phyloP scores from a whole-genome alignment of 2,888 invertebrate species.

The Cephus rjabovi region DNA sequence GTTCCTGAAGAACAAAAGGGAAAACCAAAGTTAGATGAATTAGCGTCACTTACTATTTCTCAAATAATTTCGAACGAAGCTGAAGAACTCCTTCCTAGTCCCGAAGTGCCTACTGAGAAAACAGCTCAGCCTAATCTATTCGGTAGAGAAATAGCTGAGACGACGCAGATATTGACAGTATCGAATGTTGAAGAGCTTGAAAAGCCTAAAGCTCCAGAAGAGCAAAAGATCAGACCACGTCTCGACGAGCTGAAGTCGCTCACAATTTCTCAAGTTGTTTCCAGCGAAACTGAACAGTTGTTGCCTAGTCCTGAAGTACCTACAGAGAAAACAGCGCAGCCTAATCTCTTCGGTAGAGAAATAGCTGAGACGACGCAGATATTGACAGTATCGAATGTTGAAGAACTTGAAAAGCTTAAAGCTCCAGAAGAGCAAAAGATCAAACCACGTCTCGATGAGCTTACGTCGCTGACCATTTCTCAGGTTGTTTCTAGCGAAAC shows the following conservation, averaged over 20 bases:
- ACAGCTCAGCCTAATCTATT: constrained; percentile 51
- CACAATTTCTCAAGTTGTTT: constrained; percentile 36
- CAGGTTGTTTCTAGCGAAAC: constrained; percentile 42
- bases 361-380: constrained; percentile 55
- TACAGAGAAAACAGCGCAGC: constrained; percentile 12
- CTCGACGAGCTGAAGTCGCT: constrained; percentile 48
- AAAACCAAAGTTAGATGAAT: constrained; percentile 45
- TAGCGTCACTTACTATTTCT: constrained; percentile 45
- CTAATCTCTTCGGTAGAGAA: constrained; percentile 37
- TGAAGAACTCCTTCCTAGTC: constrained; percentile 36
- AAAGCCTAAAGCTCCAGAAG: constrained; percentile 34
- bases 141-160: constrained; percentile 62
- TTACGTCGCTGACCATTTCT: constrained; percentile 45
- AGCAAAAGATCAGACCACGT: constrained; percentile 43
- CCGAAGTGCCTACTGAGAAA: constrained; percentile 46
- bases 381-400: constrained; percentile 42
- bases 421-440: constrained; percentile 43
- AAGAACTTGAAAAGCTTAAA: constrained; percentile 44
- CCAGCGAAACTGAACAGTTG: constrained; percentile 9
- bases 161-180: constrained; percentile 55
- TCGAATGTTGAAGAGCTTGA: constrained; percentile 44
- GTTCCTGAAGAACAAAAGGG: constrained; percentile 44
- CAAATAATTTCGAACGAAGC: constrained; percentile 50
- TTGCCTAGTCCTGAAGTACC: constrained; percentile 10
- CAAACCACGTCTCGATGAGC: constrained; percentile 45